Conservation (phyloP, 2,888 invertebrate species). For the Xestoiulus laeticollis region DNA sequence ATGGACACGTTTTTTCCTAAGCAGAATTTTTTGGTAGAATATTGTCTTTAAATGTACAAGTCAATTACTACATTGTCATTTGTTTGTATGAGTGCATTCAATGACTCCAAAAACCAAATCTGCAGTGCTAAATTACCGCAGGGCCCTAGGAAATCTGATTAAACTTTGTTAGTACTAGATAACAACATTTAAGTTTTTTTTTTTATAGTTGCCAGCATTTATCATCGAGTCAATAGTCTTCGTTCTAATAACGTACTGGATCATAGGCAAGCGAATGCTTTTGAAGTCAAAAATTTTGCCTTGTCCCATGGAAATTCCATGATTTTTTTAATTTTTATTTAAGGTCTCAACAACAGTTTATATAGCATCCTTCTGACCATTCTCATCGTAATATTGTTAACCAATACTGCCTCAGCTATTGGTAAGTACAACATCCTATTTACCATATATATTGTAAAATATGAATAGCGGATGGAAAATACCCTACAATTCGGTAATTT, state of each 20-base stretch:
- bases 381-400: slow-evolving; percentile 77
- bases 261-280: slow-evolving; percentile 74
- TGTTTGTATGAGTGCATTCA: not conserved
- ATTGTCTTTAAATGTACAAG: too few species aligned
- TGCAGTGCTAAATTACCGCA: too few species aligned
- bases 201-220: slow-evolving; percentile 80
- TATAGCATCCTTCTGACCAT: slow-evolving; percentile 77
- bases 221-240: slow-evolving; percentile 85
- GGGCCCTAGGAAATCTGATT: too few species aligned
- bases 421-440: slow-evolving; percentile 68
- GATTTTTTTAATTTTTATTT: not conserved
- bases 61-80: too few species aligned
- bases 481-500: too few species aligned
- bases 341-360: slow-evolving; percentile 64
- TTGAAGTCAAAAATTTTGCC: not conserved
- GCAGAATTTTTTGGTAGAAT: too few species aligned
- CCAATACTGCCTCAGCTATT: slow-evolving; percentile 87
- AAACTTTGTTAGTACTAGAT: too few species aligned
- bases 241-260: slow-evolving; percentile 83
- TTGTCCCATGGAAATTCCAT: not conserved
- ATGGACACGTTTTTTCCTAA: too few species aligned
- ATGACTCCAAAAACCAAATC: not conserved
- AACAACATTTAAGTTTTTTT: too few species aligned
- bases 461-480: too few species aligned
- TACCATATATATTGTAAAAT: too few species aligned